Percentiles rank a stretch among this genome's conserved stretches.
Conservation (phyloP, 2,797 vertebrate species). For the Rhabdomys pumilio region DNA sequence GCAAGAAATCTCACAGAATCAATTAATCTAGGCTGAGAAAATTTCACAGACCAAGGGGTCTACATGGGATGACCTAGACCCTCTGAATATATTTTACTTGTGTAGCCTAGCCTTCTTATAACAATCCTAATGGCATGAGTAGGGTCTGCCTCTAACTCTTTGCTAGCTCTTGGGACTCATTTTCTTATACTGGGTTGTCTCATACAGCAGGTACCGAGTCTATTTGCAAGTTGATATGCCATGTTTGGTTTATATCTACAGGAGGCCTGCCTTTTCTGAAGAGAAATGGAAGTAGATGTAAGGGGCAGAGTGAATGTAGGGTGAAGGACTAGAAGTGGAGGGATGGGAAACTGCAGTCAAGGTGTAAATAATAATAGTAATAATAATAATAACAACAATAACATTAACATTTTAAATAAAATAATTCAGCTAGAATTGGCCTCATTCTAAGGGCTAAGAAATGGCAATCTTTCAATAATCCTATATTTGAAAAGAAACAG, state of each 20-base stretch:
- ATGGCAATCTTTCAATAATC: background rate
- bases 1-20: background rate
- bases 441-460: background rate
- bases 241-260: background rate
- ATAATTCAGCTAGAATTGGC: background rate
- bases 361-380: background rate
- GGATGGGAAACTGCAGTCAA: background rate
- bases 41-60: background rate
- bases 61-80: background rate
- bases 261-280: background rate
- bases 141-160: background rate
- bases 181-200: background rate
- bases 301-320: background rate
- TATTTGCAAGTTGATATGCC: background rate
- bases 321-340: background rate
- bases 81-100: background rate
- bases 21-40: background rate
- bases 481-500: background rate
- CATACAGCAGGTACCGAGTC: background rate
- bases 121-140: background rate
- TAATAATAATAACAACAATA: background rate
- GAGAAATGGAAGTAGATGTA: background rate
- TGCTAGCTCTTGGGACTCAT: background rate
- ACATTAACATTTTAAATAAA: background rate
- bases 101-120: background rate